Evolutionary conservation across 2,113 vertebrate species (phyloP).

Genomic region (Poecilia latipinna): DNA sequence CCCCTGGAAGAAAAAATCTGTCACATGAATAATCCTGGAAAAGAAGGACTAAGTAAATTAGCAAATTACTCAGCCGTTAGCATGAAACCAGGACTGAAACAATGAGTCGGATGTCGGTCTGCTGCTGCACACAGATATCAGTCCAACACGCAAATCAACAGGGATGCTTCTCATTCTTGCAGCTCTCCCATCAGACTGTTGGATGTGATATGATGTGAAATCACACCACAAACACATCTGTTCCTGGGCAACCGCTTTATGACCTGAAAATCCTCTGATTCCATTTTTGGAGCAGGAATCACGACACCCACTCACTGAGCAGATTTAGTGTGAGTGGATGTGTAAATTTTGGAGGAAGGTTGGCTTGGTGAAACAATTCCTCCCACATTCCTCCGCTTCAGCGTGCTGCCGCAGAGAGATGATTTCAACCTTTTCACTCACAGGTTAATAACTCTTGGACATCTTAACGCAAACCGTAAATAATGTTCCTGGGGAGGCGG

Average conservation of each 20-base stretch:
- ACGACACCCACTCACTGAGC: neutral
- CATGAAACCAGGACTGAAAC: slow-evolving; percentile 4
- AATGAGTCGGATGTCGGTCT: neutral
- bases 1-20: slow-evolving; percentile 54
- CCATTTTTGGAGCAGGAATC: neutral
- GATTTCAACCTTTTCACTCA: slow-evolving; percentile 71
- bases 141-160: neutral
- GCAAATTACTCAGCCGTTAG: slow-evolving; percentile 33
- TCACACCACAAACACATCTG: neutral
- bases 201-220: neutral
- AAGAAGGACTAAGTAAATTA: slow-evolving; percentile 9
- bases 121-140: neutral
- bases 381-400: slow-evolving; percentile 77
- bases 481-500: slow-evolving; percentile 60
- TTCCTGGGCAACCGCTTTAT: neutral
- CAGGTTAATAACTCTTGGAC: slow-evolving; percentile 76
- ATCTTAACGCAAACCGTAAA: slow-evolving; percentile 74
- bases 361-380: slow-evolving; percentile 66
- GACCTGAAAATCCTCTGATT: neutral
- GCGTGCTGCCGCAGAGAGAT: slow-evolving; percentile 54
- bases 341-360: slow-evolving; percentile 51
- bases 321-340: slow-evolving; percentile 18
- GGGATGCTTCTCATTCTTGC: neutral
- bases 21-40: slow-evolving; percentile 47
- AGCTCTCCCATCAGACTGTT: neutral